A percentile compares a stretch with the other conserved stretches of the same genome.
Evolutionary conservation across 53 echinoderm and acorn worm genomes (phyloP).

Genomic region (Luidia sarsii): DNA sequence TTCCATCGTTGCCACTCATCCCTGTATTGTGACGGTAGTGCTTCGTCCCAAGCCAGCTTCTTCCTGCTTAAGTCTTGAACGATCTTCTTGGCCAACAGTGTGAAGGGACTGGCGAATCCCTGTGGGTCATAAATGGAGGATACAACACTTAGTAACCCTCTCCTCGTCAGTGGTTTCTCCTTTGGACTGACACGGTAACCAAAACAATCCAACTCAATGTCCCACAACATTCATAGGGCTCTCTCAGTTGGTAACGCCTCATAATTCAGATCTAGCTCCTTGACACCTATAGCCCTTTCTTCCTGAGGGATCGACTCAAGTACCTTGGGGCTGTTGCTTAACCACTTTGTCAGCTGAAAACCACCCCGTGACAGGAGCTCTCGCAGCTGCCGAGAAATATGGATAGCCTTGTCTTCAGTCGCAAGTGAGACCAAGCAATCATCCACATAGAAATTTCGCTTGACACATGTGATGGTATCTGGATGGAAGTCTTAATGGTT

Average conservation of each 20-base stretch:
- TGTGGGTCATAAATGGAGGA: constrained; percentile 34
- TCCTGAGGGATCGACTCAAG: constrained; percentile 41
- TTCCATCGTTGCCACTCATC: not conserved
- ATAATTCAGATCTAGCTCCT: constrained; percentile 53
- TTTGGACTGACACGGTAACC: too few relatives aligned
- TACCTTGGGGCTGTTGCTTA: constrained; percentile 42
- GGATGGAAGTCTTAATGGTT: not conserved
- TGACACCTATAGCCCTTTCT: constrained; percentile 50
- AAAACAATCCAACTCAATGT: constrained; percentile 34
- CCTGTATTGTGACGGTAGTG: not conserved
- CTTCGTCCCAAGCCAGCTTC: constrained; percentile 63
- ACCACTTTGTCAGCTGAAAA: constrained; percentile 58
- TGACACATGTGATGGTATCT: not conserved
- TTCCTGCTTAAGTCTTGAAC: constrained; percentile 50
- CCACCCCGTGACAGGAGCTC: constrained; percentile 41
- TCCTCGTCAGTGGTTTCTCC: constrained; percentile 14
- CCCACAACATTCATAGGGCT: constrained; percentile 41
- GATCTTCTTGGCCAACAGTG: constrained; percentile 39
- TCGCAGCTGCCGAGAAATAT: constrained; percentile 22
- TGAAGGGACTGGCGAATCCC: constrained; percentile 49
- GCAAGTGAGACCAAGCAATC: constrained; percentile 45
- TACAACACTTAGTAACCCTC: constrained; percentile 25
- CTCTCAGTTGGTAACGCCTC: constrained; percentile 56
- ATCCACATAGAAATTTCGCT: constrained; percentile 55
- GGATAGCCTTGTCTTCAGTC: constrained; percentile 24